phyloP scores from a whole-genome alignment of 2,797 vertebrate species.

The Notolepis coatsorum region DNA sequence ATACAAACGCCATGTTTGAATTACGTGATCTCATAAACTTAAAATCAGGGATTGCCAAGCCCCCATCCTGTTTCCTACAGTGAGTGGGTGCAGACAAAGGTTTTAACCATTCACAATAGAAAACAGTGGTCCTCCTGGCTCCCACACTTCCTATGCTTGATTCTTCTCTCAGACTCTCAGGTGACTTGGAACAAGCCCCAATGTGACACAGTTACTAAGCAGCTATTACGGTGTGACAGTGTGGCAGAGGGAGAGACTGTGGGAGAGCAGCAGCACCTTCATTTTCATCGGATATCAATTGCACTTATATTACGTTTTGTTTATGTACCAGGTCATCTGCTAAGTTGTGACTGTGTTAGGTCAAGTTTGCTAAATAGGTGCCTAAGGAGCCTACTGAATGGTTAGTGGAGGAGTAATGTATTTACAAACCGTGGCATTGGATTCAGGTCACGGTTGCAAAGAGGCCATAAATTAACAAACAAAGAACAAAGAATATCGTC shows the following conservation, averaged over 20 bases:
- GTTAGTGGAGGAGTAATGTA: conserved; percentile 36
- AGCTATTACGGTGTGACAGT: too few relatives aligned
- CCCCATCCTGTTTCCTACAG: too few relatives aligned
- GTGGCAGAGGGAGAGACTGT: background rate
- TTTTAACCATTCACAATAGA: too few relatives aligned
- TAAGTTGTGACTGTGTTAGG: conserved; percentile 21
- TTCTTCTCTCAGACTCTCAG: too few relatives aligned
- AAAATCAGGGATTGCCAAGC: too few relatives aligned
- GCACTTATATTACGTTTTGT: conserved; percentile 38
- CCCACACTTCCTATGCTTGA: too few relatives aligned
- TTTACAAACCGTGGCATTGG: conserved; percentile 36
- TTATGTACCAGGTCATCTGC: conserved; percentile 27
- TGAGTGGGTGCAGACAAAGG: too few relatives aligned
- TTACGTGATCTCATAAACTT: too few relatives aligned
- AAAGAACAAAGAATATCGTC: conserved; percentile 74
- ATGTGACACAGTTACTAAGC: too few relatives aligned
- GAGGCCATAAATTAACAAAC: conserved; percentile 67
- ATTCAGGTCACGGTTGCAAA: conserved; percentile 38
- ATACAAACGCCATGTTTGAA: too few relatives aligned
- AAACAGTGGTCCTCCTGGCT: too few relatives aligned
- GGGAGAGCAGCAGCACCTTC: background rate
- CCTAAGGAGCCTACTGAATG: conserved; percentile 30
- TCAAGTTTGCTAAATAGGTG: conserved; percentile 37
- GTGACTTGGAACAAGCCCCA: too few relatives aligned
- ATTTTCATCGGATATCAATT: conserved; percentile 15